Evolutionary conservation across 2,113 vertebrate genomes (phyloP), one percentile per base, ranked within the genome.

Genomic region (Daphoenositta chrysoptera): DNA sequence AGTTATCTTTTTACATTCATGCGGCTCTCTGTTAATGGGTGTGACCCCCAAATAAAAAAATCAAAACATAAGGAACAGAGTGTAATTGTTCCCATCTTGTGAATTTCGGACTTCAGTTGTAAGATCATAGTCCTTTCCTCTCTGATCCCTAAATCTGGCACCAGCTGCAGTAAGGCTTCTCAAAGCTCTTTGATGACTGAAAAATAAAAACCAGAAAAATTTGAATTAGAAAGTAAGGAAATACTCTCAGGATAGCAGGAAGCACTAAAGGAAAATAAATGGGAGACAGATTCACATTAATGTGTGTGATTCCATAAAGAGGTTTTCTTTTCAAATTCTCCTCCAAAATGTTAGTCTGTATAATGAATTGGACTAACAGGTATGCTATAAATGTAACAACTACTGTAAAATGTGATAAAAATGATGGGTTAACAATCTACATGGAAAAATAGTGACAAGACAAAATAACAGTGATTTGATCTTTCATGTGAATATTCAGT

Each of bases 351-450:
- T 68, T 93, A 71, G 13, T 66, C 61, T 72, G 17, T 53, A 51
- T 76, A 94, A 96, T 71, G 44, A 96, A 95, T 79, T 69, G 69
- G 37, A 71, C 91, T 93, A 94, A 45, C 69, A 90, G 81, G 53
- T 87, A 93, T 60, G 88, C 47, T 54, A 92, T 90, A 97, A 97
- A 96, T 92, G 83, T 81, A 96, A 76, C 58, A 87, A 90, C 82
- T 84, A 51, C 94, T 93, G 79, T n/a, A 96, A 97, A 95, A 93
- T 73, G 61, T 89, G 39, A 89, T 95, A 83, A 93, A 95, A 96
- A 92, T 96, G 72, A 98, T 95, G 93, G 95, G 95, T 97, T 98
- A 98, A 97, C 93, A 96, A 95, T 96, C 95, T 94, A 95, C 87
- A 75, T 83, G 83, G 84, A 93, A 94, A 93, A 97, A 93, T 64